Evolutionary conservation across 2,113 vertebrate genomes (phyloP), one percentile per base, ranked within the genome.

Genomic region (Anhinga anhinga): DNA sequence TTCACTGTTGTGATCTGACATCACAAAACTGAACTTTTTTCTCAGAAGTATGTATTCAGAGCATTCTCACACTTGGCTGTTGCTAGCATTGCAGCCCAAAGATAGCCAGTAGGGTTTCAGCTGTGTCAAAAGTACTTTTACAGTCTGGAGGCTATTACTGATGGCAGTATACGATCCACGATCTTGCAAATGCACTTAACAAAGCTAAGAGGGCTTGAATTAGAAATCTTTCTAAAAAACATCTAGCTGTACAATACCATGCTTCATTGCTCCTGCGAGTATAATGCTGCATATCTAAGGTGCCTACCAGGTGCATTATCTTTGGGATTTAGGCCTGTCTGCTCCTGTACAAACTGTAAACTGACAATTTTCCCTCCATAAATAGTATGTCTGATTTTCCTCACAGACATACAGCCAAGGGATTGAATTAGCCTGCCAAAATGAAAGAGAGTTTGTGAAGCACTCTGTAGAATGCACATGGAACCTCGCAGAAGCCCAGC

Each of bases 401-500:
- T 91, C 91, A 32, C 97, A 98, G 97, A 97, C 98, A 23, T 98
- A 98, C 82, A 98, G 93, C 65, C 98, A 98, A 80, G 98, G 98
- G 63, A 98, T 99, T 97, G 99, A 98, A 58, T 98, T 99, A 25
- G 98, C 99, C 82, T 99, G 99, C 97, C 98, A 99, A 96, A 99
- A 98, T 93, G 99, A 99, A 97, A 98, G 99, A 97, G 99, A 98
- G 86, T 99, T 99, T 78, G 98, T 99, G 89, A 99, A 99, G 94
- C 99, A 98, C 84, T 99, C 99, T 34, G 98, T 99, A 80, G 98
- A 99, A 25, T 99, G 99, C 93, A 98, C 98, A 40, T 99, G 99
- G 99, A 99, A 98, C 84, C 98, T 99, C 78, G 99, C 99, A 55
- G 99, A 99, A 97, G 99, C 99, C n/a, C 99, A 99, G 97, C 99